phyloP scores from a whole-genome alignment of 1,140 invertebrate genomes.

The Pseudomyrmex dendroicus region DNA sequence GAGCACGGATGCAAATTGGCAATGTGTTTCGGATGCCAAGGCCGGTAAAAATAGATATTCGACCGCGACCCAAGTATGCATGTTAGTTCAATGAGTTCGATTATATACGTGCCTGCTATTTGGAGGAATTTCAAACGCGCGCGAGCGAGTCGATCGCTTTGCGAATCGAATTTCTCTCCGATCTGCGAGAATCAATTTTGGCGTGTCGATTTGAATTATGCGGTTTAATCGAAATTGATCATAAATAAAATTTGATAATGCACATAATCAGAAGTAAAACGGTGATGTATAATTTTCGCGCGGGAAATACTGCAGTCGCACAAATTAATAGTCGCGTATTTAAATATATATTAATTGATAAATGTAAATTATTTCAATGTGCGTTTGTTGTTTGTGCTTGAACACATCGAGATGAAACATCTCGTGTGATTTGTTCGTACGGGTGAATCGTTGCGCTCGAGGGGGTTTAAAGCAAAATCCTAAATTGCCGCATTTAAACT shows the following conservation, averaged over 20 bases:
- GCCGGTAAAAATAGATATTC: conserved; percentile 67
- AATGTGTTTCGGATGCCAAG: conserved; percentile 25
- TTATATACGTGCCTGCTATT: conserved; percentile 38
- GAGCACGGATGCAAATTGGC: background rate
- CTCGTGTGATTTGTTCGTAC: background rate
- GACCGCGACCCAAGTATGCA: background rate
- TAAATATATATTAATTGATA: background rate
- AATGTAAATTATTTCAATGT: conserved; percentile 9
- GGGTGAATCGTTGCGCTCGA: conserved; percentile 18
- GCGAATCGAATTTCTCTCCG: background rate
- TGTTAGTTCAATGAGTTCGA: conserved; percentile 9
- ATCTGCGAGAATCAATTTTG: conserved; percentile 31
- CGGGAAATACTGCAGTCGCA: background rate
- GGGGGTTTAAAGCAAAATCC: background rate
- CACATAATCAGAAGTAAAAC: conserved; percentile 4
- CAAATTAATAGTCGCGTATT: background rate
- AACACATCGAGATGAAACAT: background rate
- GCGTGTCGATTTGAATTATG: conserved; percentile 16
- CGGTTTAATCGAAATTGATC: background rate
- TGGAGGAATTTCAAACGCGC: conserved; percentile 57
- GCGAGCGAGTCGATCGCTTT: conserved; percentile 35
- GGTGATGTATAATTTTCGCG: background rate
- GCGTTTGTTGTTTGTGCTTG: no score
- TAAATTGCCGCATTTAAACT: background rate
- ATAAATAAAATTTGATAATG: background rate